A percentile compares a stretch with the other conserved stretches of the same genome.
These are phyloP conservation scores for Aphelenchoides avenae DNA, from an alignment of 1,140 invertebrate species.

Conservation along the genomic window DNA sequence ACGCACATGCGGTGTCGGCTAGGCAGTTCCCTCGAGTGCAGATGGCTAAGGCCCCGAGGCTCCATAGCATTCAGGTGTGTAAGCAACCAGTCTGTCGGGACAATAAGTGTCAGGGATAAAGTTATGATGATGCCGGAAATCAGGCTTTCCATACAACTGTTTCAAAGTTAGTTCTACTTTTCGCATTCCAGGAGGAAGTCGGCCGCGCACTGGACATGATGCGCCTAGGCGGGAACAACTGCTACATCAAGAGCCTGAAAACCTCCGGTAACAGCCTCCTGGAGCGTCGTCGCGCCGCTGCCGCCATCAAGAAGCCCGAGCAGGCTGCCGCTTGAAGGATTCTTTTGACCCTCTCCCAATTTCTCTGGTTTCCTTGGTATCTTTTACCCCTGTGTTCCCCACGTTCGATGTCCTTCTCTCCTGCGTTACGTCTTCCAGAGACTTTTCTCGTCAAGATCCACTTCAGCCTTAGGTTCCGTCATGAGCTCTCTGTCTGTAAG, in stretches of 20 bases:
- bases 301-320: too few species aligned
- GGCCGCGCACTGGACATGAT: constrained; percentile 89
- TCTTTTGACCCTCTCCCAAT: too few species aligned
- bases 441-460: too few species aligned
- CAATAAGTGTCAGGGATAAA: too few species aligned
- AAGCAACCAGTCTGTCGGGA: not conserved
- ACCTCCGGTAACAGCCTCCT: constrained; percentile 16
- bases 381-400: too few species aligned
- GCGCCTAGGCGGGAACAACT: constrained; percentile 68
- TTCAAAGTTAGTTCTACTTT: constrained; percentile 6
- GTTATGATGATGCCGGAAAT: too few species aligned
- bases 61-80: constrained; percentile 41
- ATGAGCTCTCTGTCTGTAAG: too few species aligned
- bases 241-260: constrained; percentile 21
- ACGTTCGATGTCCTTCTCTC: too few species aligned
- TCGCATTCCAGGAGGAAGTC: constrained; percentile 77
- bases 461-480: too few species aligned
- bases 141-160: constrained; percentile 7
- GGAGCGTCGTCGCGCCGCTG: constrained; percentile 18
- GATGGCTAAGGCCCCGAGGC: constrained; percentile 34
- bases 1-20: constrained; percentile 26
- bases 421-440: too few species aligned
- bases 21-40: constrained; percentile 8
- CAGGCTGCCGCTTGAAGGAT: too few species aligned
- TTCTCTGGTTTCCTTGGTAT: too few species aligned